phyloP scores from a whole-genome alignment of 1,140 invertebrate species.

The Drosophila busckii region DNA sequence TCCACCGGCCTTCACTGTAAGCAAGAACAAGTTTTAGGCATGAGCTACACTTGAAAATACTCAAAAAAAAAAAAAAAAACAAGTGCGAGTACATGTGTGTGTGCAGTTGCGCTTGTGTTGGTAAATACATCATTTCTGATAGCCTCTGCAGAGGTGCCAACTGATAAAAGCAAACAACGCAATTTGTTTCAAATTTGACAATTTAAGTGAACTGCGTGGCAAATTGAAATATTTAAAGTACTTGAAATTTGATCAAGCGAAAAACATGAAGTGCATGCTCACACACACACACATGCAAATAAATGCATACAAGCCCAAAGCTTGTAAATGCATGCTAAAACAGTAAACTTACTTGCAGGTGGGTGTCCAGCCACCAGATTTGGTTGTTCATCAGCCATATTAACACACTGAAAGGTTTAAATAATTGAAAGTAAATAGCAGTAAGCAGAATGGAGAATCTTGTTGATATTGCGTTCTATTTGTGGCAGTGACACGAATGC shows the following conservation, averaged over 20 bases:
- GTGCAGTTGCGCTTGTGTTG: neutral
- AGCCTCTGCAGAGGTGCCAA: constrained; percentile 25
- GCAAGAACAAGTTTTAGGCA: constrained; percentile 40
- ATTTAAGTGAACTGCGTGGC: constrained; percentile 19
- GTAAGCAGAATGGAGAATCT: no score
- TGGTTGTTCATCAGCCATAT: constrained; percentile 81
- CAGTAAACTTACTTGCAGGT: constrained; percentile 91
- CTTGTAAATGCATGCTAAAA: constrained; percentile 25
- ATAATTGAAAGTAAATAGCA: neutral
- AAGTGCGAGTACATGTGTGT: neutral
- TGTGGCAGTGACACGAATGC: no score
- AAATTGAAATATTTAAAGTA: neutral
- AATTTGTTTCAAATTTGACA: constrained; percentile 22
- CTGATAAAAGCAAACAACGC: constrained; percentile 37
- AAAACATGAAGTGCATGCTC: constrained; percentile 20
- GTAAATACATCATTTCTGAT: constrained; percentile 44
- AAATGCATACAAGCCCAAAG: neutral
- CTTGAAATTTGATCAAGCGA: constrained; percentile 85
- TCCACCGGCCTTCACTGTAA: constrained; percentile 92
- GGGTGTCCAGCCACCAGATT: constrained; percentile 90
- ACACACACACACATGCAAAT: constrained; percentile 4
- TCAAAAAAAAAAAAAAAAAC: constrained; percentile 8
- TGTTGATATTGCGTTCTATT: no score
- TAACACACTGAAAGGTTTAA: constrained; percentile 4
- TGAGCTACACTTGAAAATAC: no score